Percentiles rank a stretch among this genome's conserved stretches.
Evolutionary conservation across 2,113 vertebrate species (phyloP).

Genomic region (Sigmodon hispidus): DNA sequence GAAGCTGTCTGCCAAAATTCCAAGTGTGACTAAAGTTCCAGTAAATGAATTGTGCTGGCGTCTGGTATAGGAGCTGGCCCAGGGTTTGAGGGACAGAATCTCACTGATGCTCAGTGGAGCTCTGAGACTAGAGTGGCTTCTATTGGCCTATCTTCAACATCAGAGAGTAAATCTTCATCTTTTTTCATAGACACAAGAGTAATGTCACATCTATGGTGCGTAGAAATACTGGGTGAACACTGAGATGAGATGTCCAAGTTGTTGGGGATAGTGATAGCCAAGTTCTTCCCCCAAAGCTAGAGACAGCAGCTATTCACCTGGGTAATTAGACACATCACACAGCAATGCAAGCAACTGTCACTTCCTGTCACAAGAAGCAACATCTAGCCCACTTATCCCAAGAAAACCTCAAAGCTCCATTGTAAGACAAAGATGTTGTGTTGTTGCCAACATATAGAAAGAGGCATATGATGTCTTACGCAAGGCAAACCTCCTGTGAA

Average conservation of each 20-base stretch:
- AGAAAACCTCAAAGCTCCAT: background rate
- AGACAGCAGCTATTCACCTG: fast-evolving
- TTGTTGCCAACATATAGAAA: background rate
- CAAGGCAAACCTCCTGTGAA: background rate
- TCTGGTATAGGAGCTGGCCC: slow-evolving; percentile 81
- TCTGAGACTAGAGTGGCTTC: slow-evolving; percentile 42
- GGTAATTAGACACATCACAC: fast-evolving
- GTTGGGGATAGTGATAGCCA: background rate
- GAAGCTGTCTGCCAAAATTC: slow-evolving; percentile 93
- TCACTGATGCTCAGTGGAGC: slow-evolving; percentile 86
- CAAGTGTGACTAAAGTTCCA: slow-evolving; percentile 94
- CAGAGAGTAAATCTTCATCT: background rate
- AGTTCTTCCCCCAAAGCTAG: background rate
- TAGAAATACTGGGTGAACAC: background rate
- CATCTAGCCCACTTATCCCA: background rate
- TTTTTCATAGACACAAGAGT: background rate
- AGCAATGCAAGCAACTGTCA: background rate
- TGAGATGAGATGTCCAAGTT: background rate
- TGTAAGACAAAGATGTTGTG: background rate
- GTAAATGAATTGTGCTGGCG: slow-evolving; percentile 88
- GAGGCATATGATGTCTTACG: background rate
- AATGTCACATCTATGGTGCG: fast-evolving
- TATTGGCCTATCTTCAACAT: slow-evolving; percentile 43
- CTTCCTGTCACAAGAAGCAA: background rate
- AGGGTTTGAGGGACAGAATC: slow-evolving; percentile 87